These are phyloP conservation scores for Florisuga fusca DNA, from an alignment of 2,797 vertebrate species.

Conservation along the genomic window DNA sequence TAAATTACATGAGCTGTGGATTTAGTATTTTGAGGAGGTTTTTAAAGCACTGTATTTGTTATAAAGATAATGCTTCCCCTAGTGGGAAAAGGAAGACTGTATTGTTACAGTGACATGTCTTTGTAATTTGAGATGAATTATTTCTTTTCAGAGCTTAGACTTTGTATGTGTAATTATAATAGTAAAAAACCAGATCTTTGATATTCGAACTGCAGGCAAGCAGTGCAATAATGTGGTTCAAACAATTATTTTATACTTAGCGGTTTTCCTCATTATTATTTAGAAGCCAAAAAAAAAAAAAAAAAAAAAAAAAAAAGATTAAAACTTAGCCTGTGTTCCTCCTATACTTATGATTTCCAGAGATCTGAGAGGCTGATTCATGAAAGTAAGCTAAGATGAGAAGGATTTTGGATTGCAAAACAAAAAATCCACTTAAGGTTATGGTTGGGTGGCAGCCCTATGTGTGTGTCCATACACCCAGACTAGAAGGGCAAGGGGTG, in stretches of 20 bases:
- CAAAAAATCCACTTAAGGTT: not conserved
- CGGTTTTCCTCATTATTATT: not conserved
- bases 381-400: not conserved
- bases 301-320: not conserved
- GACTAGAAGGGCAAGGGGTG: not conserved
- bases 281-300: not conserved
- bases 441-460: not conserved
- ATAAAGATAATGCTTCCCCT: slow-evolving; percentile 40
- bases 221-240: not conserved
- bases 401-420: not conserved
- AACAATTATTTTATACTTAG: not conserved
- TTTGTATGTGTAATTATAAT: not conserved
- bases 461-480: rapidly evolving
- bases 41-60: not conserved
- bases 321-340: not conserved
- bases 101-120: slow-evolving; percentile 5
- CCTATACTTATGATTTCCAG: not conserved
- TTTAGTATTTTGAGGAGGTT: not conserved
- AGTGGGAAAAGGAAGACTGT: slow-evolving; percentile 6
- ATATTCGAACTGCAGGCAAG: not conserved
- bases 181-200: not conserved
- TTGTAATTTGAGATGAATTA: slow-evolving; percentile 27
- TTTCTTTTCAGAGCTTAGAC: slow-evolving; percentile 1
- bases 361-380: not conserved
- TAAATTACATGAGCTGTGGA: not conserved